phyloP scores from a whole-genome alignment of 1,140 invertebrate species.

The Condylostylus longicornis region DNA sequence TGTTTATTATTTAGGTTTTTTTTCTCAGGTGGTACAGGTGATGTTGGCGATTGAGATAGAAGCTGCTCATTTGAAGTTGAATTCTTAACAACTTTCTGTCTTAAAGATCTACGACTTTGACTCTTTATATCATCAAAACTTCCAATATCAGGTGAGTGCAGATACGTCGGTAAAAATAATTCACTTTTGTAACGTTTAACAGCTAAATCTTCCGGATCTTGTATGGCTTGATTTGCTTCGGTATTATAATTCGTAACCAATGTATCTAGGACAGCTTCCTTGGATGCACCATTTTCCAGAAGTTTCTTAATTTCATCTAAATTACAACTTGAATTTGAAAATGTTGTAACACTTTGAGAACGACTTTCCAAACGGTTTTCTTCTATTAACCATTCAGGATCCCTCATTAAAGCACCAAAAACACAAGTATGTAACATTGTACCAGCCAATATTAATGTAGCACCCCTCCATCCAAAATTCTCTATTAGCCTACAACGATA shows the following conservation, averaged over 20 bases:
- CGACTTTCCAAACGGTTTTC: constrained; percentile 36
- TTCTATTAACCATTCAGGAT: constrained; percentile 60
- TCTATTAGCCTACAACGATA: too few species aligned
- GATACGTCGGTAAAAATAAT: constrained; percentile 26
- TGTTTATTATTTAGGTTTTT: too few species aligned
- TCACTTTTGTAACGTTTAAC: constrained; percentile 30
- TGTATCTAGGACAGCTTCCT: constrained; percentile 48
- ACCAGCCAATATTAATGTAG: constrained; percentile 64
- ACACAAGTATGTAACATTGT: constrained; percentile 77
- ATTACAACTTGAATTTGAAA: constrained; percentile 30
- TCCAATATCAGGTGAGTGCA: constrained; percentile 23
- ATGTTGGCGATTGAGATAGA: constrained; percentile 8
- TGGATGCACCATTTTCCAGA: constrained; percentile 45
- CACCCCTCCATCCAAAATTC: constrained; percentile 75
- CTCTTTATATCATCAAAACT: constrained; percentile 24
- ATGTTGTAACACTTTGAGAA: constrained; percentile 30
- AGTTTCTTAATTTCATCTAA: constrained; percentile 50
- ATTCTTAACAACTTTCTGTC: constrained; percentile 22
- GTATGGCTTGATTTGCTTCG: constrained; percentile 30
- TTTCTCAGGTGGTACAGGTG: too few species aligned
- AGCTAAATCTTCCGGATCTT: constrained; percentile 18
- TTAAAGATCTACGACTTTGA: constrained; percentile 21
- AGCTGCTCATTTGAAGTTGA: constrained; percentile 25
- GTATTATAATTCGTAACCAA: constrained; percentile 38
- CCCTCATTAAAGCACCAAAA: constrained; percentile 74